Evolutionary conservation across 2,888 invertebrate genomes (phyloP), one percentile per base, ranked within the genome.

Genomic region (Pterobdella sp.): DNA sequence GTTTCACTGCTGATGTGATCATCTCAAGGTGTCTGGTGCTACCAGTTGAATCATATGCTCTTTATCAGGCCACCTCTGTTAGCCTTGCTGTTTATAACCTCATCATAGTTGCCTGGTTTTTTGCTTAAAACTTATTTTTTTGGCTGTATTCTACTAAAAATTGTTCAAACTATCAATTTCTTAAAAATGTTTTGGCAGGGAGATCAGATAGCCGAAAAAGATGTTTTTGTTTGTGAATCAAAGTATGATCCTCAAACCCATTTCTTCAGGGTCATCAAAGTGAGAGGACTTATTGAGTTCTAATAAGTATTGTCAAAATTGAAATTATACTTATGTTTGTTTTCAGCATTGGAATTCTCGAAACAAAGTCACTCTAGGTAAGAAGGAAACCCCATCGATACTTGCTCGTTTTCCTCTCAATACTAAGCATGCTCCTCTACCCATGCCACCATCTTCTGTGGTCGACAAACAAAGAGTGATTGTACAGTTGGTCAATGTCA

Each of bases 211-310:
- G n/a, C 10, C 18, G 60, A 56, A n/a, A 92, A 93, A 81, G 95
- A 98, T 84, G 90, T 97, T 0, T 98, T 91, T 81, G 95, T 97
- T 0, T 97, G 97, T 83, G 97, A 98, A 85, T 94, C 93, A 29
- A 88, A 94, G 3, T 98, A 98, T 84, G 91, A 90, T 78, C 89
- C 92, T 0, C 89, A 89, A 79, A 88, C 89, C 52, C 88, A 93
- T 75, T 89, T 90, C 79, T 97, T 97, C 84, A 94, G 94, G 84
- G 96, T 96, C 85, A 93, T 97, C 49, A 86, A 86, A 81, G 85
- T 85, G 75, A 74, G 77, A 34, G 66, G 1, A 22, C 10, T 52
- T n/a, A n/a, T n/a, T n/a, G n/a, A n/a, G 26, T 7, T 29, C 7
- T 32, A n/a, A 18, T 32, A 67, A 32, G 22, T 22, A 14, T 67